phyloP scores from a whole-genome alignment of 92 coral and sea anemone species.

The Chrysogorgia sp. region DNA sequence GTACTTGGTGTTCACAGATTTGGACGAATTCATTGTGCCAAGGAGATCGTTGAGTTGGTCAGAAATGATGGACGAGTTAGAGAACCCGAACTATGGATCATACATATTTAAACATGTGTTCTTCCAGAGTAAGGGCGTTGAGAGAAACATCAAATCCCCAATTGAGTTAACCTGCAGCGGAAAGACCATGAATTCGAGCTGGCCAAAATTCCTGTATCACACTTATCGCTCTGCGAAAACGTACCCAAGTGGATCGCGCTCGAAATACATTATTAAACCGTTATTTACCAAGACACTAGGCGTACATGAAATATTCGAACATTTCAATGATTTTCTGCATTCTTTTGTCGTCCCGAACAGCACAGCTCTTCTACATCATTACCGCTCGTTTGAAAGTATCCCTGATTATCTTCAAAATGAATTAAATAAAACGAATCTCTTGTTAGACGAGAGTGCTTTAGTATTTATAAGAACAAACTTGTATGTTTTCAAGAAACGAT shows the following conservation, averaged over 20 bases:
- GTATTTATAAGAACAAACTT: background rate
- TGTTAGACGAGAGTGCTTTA: background rate
- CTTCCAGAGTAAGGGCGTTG: background rate
- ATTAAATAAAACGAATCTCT: background rate
- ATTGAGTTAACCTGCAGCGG: background rate
- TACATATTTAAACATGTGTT: constrained; percentile 8
- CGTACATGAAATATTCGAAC: constrained; percentile 23
- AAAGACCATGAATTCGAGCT: background rate
- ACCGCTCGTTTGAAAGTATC: background rate
- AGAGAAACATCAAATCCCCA: background rate
- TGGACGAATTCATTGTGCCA: constrained; percentile 30
- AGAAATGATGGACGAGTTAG: constrained; percentile 1
- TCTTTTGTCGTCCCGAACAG: background rate
- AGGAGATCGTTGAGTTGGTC: constrained; percentile 8
- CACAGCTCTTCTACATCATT: constrained; percentile 13
- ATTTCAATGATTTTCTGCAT: background rate
- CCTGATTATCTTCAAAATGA: background rate
- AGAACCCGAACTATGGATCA: background rate
- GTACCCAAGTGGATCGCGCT: background rate
- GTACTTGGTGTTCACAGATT: constrained; percentile 25
- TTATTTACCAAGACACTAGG: background rate
- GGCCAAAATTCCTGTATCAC: constrained; percentile 8
- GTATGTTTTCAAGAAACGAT: constrained; percentile 3
- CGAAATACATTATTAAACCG: constrained; percentile 17
- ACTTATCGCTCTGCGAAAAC: background rate